phyloP scores from a whole-genome alignment of 2,113 vertebrate genomes.

The Tenrec ecaudatus region DNA sequence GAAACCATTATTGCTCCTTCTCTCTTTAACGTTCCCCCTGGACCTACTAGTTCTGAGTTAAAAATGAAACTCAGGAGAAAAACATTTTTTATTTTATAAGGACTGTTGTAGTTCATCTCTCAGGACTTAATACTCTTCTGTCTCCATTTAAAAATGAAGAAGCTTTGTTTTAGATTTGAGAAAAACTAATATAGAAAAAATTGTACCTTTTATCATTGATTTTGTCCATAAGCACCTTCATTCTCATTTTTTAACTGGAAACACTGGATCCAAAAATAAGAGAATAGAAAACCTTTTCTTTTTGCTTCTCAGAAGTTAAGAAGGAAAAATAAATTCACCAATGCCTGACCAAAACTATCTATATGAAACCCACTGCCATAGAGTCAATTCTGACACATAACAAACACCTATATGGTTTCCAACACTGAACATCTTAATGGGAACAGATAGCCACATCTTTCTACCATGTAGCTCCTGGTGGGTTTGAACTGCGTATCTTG shows the following conservation, averaged over 20 bases:
- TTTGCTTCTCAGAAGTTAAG: not conserved
- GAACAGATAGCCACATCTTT: no score
- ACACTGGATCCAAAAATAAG: not conserved
- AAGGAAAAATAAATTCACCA: slow-evolving; percentile 42
- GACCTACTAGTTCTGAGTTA: not conserved
- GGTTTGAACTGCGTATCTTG: no score
- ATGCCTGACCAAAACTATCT: not conserved
- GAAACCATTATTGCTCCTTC: not conserved
- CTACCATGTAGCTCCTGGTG: no score
- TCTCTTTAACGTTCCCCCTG: not conserved
- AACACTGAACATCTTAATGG: no score
- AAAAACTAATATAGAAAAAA: not conserved
- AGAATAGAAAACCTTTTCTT: not conserved
- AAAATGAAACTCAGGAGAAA: slow-evolving; percentile 25
- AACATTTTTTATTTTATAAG: slow-evolving; percentile 45
- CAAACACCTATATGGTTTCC: no score
- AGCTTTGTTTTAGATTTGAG: slow-evolving; percentile 43
- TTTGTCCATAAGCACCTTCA: slow-evolving; percentile 13
- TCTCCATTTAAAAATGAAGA: not conserved
- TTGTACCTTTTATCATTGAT: not conserved
- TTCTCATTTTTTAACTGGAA: slow-evolving; percentile 13
- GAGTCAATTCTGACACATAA: no score
- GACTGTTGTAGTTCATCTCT: not conserved
- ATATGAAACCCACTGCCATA: no score
- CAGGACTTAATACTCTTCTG: not conserved